Base-by-base conservation (phyloP, 2,888 invertebrate species). In the Rhaphigaster nebulosa region DNA sequence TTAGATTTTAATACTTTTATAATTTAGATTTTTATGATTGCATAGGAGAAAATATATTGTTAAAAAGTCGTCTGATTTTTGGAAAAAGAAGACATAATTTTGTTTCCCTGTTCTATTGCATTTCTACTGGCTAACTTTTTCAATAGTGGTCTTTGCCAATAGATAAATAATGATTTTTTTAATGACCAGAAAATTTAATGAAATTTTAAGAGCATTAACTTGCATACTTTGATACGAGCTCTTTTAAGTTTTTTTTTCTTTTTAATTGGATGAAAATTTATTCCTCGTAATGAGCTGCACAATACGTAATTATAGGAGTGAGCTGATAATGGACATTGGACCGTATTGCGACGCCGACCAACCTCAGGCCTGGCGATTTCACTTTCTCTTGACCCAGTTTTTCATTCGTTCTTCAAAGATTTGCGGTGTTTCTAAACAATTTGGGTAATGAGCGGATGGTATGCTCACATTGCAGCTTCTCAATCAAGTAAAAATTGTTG, bases 251-350 rank as follows among this genome's bases (percentile, higher is more conserved):
- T 70, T 70, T 34, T 70, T 18, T 76, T 76, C 10, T 20, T 76
- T 76, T 76, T 76, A 76, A 76, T 76, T 76, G 70, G 70, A 76
- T 76, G 38, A 76, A 34, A n/a, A 76, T 76, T 18, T 76, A 20
- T 76, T 34, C 70, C 23, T 38, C 34, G 70, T 76, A 76, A 76
- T 76, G 26, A 84, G 84, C 45, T n/a, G 45, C 45, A n/a, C 45
- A 26, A 84, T 84, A n/a, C 84, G n/a, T 84, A 84, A 84, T 84
- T 84, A 45, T 84, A 84, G 84, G 84, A 84, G 84, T 3, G n/a
- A 84, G 84, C 84, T 45, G 84, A 10, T n/a, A 23, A 8, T 76
- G 70, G 70, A 76, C 70, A 1, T 76, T 76, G 70, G 70, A n/a
- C n/a, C n/a, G n/a, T n/a, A n/a, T n/a, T n/a, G n/a, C n/a, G n/a